phyloP scores from a whole-genome alignment of 92 coral and sea anemone genomes.

The Paragorgia papillata region DNA sequence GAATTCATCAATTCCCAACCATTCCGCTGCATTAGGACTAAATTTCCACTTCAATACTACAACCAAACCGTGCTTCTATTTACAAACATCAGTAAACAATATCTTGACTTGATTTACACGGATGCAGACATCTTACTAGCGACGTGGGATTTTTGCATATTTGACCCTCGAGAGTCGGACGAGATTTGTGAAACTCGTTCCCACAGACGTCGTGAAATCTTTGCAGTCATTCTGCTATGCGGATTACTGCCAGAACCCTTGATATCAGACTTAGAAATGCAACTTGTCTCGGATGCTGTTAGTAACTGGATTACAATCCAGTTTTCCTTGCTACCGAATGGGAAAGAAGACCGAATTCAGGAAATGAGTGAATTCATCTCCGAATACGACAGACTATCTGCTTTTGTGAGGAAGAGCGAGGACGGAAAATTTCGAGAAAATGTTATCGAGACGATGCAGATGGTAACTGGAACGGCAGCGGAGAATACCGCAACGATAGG shows the following conservation, averaged over 20 bases:
- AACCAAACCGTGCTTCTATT: slow-evolving; percentile 8
- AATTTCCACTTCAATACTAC: slow-evolving; percentile 15
- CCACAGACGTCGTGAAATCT: too few relatives aligned
- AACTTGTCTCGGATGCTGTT: not conserved
- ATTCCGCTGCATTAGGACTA: slow-evolving; percentile 27
- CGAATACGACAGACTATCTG: slow-evolving; percentile 24
- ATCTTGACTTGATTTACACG: slow-evolving; percentile 22
- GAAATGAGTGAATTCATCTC: slow-evolving; percentile 8
- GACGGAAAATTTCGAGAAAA: slow-evolving; percentile 6
- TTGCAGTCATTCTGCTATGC: slow-evolving; percentile 4
- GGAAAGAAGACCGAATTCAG: slow-evolving; percentile 1
- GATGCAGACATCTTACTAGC: slow-evolving; percentile 32
- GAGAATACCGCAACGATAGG: slow-evolving; percentile 99
- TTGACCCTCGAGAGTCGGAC: not conserved
- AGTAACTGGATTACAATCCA: slow-evolving; percentile 20
- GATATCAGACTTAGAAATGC: not conserved
- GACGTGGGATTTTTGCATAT: slow-evolving; percentile 16
- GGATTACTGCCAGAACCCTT: not conserved
- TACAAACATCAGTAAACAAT: slow-evolving; percentile 1
- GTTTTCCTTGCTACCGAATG: slow-evolving; percentile 11
- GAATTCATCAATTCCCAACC: slow-evolving; percentile 9
- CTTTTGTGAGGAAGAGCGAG: not conserved
- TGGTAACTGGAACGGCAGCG: slow-evolving; percentile 97
- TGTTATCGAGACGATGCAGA: slow-evolving; percentile 89
- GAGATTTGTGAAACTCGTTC: not conserved